Evolutionary conservation across 2,888 invertebrate genomes (phyloP).

Genomic region (Aproaerema taeniolella): DNA sequence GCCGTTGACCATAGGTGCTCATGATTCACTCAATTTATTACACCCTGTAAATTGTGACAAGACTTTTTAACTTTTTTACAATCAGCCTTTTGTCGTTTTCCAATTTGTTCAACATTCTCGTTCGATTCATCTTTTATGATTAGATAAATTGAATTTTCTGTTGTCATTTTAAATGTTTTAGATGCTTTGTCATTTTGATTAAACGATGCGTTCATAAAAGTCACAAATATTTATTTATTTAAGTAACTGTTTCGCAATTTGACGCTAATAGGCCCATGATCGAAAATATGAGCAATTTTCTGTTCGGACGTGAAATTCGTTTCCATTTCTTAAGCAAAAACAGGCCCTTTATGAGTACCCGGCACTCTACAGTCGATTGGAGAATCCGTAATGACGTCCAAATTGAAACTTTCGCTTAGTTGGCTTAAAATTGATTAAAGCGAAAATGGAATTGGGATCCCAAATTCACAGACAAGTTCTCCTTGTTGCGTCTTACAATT

Average conservation of each 20-base stretch:
- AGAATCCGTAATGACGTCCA: constrained; percentile 39
- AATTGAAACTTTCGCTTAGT: constrained; percentile 58
- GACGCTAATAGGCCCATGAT: too few species aligned
- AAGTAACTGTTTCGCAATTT: too few species aligned
- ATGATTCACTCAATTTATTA: constrained; percentile 59
- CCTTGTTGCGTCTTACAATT: constrained; percentile 18
- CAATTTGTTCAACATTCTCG: constrained; percentile 23
- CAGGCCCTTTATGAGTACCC: constrained; percentile 9
- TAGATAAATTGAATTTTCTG: constrained; percentile 8
- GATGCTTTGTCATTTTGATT: not conserved
- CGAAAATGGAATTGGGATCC: constrained; percentile 39
- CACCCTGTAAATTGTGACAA: constrained; percentile 40
- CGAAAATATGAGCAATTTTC: too few species aligned
- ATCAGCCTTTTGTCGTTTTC: constrained; percentile 19
- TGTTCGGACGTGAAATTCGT: not conserved
- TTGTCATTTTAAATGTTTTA: not conserved
- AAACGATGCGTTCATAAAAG: not conserved
- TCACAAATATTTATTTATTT: too few species aligned
- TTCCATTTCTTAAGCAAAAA: constrained; percentile 15
- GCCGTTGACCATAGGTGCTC: constrained; percentile 31
- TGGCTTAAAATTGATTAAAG: constrained; percentile 51
- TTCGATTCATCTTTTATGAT: constrained; percentile 9
- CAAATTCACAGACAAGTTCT: constrained; percentile 23
- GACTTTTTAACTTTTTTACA: constrained; percentile 23
- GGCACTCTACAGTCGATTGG: constrained; percentile 8